Base-by-base conservation (phyloP, 2,888 invertebrate species). In the Xylota segnis region DNA sequence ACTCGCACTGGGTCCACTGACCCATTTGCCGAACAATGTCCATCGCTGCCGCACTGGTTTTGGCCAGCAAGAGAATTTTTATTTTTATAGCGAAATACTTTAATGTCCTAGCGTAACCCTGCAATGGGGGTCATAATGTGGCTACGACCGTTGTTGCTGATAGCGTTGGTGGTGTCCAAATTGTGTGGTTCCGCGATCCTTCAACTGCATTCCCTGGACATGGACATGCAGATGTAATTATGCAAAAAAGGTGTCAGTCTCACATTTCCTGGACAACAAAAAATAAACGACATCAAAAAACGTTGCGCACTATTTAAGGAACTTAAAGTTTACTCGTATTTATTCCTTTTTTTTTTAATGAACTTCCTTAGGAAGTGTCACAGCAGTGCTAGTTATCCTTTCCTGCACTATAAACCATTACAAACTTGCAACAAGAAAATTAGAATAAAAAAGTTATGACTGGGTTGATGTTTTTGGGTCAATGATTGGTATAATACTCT, bases 11-110 rank as follows among this genome's bases (percentile, higher is more conserved):
- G 27, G 43, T 63, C 58, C 52, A 65, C 58, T 74, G 78, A 79
- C 79, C 79, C 37, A 58, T 43, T 70, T 58, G 70, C 61, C 47
- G 56, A 37, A 34, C 40, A 56, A 18, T 77, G 65, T 37, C 37
- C 68, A 72, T 66, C 56, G 50, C 27, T 54, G 56, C 32, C 54
- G 54, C 56, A 63, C 59, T 70, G 59, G 61, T 66, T 81, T 81
- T 68, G 74, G 74, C 66, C 29, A 76, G 23, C n/a, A 12, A 50
- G n/a, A 37, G 45, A 7, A 52, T 43, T 74, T 59, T 45, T 52
- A 52, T 43, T 74, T 59, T 45, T 52, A 61, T 52, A 37, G 66
- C 47, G 34, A 59, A 58, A 27, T 45, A 54, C 52, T 52, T 56
- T 54, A 75, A 12, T 29, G 43, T 34, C 54, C 40, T 40, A 56